Evolutionary conservation across 2,888 invertebrate species (phyloP).

Genomic region (Thumatha senex): DNA sequence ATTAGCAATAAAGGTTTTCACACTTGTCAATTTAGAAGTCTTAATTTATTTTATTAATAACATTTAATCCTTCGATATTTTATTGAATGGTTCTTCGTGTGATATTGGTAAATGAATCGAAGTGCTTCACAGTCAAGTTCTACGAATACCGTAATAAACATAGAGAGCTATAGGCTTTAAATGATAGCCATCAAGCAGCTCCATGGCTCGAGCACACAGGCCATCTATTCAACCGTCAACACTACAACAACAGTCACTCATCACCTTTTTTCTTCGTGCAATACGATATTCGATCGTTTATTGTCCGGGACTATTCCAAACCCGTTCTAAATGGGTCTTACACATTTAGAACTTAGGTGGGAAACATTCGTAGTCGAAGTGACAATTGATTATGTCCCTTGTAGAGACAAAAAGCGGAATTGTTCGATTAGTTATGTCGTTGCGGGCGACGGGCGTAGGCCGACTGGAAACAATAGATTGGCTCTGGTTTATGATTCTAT

Average conservation of each 20-base stretch:
- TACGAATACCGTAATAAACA: conserved; percentile 44
- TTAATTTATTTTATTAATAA: conserved; percentile 9
- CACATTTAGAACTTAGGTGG: conserved; percentile 65
- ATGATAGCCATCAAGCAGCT: conserved; percentile 49
- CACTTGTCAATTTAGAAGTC: conserved; percentile 2
- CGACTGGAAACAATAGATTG: conserved; percentile 77
- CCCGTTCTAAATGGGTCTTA: conserved; percentile 73
- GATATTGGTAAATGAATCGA: conserved; percentile 53
- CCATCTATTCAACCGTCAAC: conserved; percentile 71
- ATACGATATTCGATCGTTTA: conserved; percentile 79
- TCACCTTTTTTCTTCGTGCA: conserved; percentile 78
- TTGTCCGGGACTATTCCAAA: conserved; percentile 68
- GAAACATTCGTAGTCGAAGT: conserved; percentile 72
- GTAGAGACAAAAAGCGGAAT: conserved; percentile 77
- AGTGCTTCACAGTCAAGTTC: conserved; percentile 59
- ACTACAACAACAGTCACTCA: conserved; percentile 65
- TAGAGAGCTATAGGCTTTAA: conserved; percentile 58
- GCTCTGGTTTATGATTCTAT: conserved; percentile 80
- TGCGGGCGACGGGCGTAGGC: conserved; percentile 63
- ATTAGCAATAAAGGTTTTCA: conserved; percentile 1
- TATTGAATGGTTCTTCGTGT: conserved; percentile 19
- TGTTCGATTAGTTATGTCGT: conserved; percentile 77
- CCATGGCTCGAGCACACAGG: conserved; percentile 49
- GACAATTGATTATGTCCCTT: conserved; percentile 78
- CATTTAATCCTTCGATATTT: conserved; percentile 9